Evolutionary conservation across 2,888 invertebrate genomes (phyloP).

Genomic region (Dynastes hyllus): DNA sequence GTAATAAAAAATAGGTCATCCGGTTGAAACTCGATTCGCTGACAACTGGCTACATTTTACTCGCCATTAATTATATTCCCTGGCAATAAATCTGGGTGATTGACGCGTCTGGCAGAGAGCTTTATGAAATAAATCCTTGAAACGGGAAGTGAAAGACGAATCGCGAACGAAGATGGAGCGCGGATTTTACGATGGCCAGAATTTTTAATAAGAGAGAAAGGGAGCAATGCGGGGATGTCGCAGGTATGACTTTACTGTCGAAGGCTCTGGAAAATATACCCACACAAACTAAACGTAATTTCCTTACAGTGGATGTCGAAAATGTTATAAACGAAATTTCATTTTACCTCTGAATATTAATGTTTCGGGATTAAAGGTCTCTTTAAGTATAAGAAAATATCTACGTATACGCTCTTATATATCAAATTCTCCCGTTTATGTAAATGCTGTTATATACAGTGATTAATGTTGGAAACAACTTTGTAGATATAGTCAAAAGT

Average conservation of each 20-base stretch:
- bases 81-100: slow-evolving; percentile 49
- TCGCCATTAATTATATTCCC: slow-evolving; percentile 48
- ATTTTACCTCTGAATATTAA: slow-evolving; percentile 40
- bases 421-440: slow-evolving; percentile 6
- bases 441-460: neutral
- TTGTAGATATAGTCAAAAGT: neutral
- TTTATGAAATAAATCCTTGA: slow-evolving; percentile 45
- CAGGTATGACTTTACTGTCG: slow-evolving; percentile 36
- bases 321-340: slow-evolving; percentile 42
- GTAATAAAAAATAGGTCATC: slow-evolving; percentile 38
- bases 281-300: slow-evolving; percentile 35
- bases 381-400: slow-evolving; percentile 14
- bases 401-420: slow-evolving; percentile 18
- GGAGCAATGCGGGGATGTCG: slow-evolving; percentile 31
- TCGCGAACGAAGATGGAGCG: slow-evolving; percentile 40
- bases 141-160: slow-evolving; percentile 44
- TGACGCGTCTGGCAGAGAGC: slow-evolving; percentile 46
- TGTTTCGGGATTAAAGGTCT: slow-evolving; percentile 39
- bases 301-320: slow-evolving; percentile 37
- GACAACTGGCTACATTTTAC: slow-evolving; percentile 42
- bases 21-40: slow-evolving; percentile 33
- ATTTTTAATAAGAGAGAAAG: slow-evolving; percentile 45
- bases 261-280: slow-evolving; percentile 35
- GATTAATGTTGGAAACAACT: slow-evolving; percentile 6
- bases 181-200: slow-evolving; percentile 40